Conservation (phyloP, 2,113 vertebrate genomes). For the Greenwoodochromis staneri region DNA sequence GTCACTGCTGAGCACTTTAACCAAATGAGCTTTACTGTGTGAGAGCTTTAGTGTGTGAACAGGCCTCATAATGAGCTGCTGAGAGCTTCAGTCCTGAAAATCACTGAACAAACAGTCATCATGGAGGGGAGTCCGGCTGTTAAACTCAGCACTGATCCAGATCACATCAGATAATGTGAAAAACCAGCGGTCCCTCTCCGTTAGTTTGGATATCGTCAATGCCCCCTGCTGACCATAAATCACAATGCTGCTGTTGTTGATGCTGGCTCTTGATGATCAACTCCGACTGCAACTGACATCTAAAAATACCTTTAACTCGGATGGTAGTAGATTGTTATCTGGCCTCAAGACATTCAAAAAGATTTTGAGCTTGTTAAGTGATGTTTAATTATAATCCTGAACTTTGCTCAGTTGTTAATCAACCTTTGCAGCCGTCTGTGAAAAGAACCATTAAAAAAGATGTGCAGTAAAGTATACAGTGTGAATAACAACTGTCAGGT, state of each 20-base stretch:
- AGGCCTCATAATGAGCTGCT: conserved; percentile 9
- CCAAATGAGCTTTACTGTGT: conserved; percentile 13
- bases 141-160: neutral
- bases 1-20: conserved; percentile 30
- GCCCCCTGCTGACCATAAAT: neutral
- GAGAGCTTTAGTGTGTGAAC: conserved; percentile 5
- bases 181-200: neutral
- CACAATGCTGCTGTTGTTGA: neutral
- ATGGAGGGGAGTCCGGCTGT: neutral
- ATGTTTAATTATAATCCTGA: neutral
- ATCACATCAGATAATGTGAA: neutral
- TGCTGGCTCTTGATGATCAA: neutral
- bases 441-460: neutral
- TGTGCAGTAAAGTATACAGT: neutral
- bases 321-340: neutral
- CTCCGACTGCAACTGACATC: neutral
- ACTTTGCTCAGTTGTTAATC: neutral
- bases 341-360: neutral
- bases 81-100: conserved; percentile 1
- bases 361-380: neutral
- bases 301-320: neutral
- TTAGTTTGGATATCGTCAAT: neutral
- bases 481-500: neutral
- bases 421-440: neutral
- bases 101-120: conserved; percentile 16